Evolutionary conservation across 2,113 vertebrate genomes (phyloP), one percentile per base, ranked within the genome.

Genomic region (Melanotaenia duboulayi): DNA sequence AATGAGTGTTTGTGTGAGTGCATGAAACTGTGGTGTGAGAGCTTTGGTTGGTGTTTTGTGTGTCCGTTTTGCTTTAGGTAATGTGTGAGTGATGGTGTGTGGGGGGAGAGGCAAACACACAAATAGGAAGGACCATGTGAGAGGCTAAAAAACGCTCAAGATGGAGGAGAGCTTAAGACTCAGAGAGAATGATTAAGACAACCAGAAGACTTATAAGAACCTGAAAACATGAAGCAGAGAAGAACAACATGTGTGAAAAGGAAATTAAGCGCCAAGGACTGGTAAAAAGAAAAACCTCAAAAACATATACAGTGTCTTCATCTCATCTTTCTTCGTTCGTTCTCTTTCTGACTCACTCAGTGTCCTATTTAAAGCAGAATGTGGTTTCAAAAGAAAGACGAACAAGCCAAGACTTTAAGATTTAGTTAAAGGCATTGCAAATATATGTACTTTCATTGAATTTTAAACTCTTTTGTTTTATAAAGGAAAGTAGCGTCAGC

Each of bases 301-400:
- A 35, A 61, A 76, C 28, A 14, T 74, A 50, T 83, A 80, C 74
- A 75, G 71, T 71, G 65, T 65, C 50, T 72, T 76, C 64, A 74
- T 73, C 62, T 80, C 40, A 58, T 83, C 68, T 78, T 59, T 71
- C 63, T 66, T 74, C 49, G 32, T 16, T 82, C 68, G 71, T 56
- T 86, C 66, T 81, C 62, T 78, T 40, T 85, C 59, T 83, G 60
- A 80, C 77, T 90, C 83, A 83, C 61, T 70, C 80, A 24, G 22
- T 69, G 84, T 79, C 90, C 86, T 92, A 88, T 80, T 83, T 90
- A 90, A 59, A 79, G 58, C 72, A 66, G 37, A 74, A 40, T 75
- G 83, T 85, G 80, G 87, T 88, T 86, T 80, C 56, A 59, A 69
- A 35, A 71, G 46, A 83, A 20, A 67, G 59, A 65, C 81, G 40